Evolutionary conservation across 2,888 invertebrate species (phyloP).

Genomic region (Drosophila dives): DNA sequence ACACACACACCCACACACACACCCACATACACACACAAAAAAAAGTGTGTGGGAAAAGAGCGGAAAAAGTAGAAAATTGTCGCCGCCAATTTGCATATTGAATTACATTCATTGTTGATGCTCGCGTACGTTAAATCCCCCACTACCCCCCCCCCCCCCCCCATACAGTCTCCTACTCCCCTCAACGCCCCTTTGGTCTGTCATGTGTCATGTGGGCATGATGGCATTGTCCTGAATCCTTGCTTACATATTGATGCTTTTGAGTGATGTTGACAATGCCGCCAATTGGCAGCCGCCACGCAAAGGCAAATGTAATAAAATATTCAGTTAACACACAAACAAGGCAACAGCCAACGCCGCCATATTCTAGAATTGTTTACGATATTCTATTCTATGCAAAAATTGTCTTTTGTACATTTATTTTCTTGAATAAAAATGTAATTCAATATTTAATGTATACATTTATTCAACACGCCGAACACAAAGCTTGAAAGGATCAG

Average conservation of each 20-base stretch:
- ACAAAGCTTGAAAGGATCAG: background rate
- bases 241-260: slow-evolving; percentile 60
- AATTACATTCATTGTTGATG: slow-evolving; percentile 79
- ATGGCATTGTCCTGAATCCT: slow-evolving; percentile 44
- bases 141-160: background rate
- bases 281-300: slow-evolving; percentile 71
- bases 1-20: background rate
- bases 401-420: slow-evolving; percentile 27
- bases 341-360: slow-evolving; percentile 15
- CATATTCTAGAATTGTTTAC: slow-evolving; percentile 20
- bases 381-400: slow-evolving; percentile 42
- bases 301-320: slow-evolving; percentile 66
- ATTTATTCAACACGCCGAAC: background rate
- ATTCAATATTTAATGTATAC: slow-evolving; percentile 1
- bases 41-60: slow-evolving; percentile 43
- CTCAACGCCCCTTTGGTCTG: slow-evolving; percentile 1
- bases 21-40: slow-evolving; percentile 1
- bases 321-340: slow-evolving; percentile 66
- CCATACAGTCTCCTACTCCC: background rate
- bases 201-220: slow-evolving; percentile 5
- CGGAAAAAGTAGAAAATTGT: slow-evolving; percentile 68
- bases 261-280: slow-evolving; percentile 76
- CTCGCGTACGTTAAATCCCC: slow-evolving; percentile 55
- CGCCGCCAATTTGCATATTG: slow-evolving; percentile 75
- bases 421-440: slow-evolving; percentile 14